Evolutionary conservation across 2,888 invertebrate genomes (phyloP), one percentile per base, ranked within the genome.

Genomic region (Cataglyphis cursor): DNA sequence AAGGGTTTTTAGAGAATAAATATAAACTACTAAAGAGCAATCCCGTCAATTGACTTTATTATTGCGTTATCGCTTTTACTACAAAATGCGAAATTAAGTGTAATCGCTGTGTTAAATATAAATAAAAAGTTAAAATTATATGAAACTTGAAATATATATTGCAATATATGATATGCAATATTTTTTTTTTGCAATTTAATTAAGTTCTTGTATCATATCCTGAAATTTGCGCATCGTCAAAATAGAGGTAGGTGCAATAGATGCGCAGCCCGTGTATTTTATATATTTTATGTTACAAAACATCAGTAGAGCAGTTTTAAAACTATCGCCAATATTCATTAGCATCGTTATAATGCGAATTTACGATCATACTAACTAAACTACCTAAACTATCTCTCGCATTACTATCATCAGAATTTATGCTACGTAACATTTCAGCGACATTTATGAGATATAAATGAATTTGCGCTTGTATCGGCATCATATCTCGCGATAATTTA

Each of bases 381-480:
- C 57, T 51, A 51, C n/a, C 51, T 51, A 51, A 51, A 51, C 64
- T 72, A 84, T 81, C 80, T 84, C 86, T 80, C 80, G 70, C 72
- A 31, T 51, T 54, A 64, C 24, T 8, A 51, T 51, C 54, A 21
- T 18, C 64, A 72, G n/a, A 65, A 90, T 90, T 90, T 85, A 86
- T 70, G 83, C 72, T 48, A 84, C 75, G 64, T 64, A 82, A 73
- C 66, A 82, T 87, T 85, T 59, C 68, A 51, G 51, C 78, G 88
- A 85, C 87, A 59, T 89, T 90, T 90, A 89, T 81, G 87, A 87
- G 84, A 65, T 84, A 82, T 78, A 87, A 88, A 89, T 83, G 85
- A 76, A 88, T 88, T 88, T 87, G 83, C 86, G 81, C 54, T 74
- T 28, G 62, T 59, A 81, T 85, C 83, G 73, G 66, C 24, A 15